Conservation (phyloP, 2,888 invertebrate genomes). For the Tiliacea citrago region DNA sequence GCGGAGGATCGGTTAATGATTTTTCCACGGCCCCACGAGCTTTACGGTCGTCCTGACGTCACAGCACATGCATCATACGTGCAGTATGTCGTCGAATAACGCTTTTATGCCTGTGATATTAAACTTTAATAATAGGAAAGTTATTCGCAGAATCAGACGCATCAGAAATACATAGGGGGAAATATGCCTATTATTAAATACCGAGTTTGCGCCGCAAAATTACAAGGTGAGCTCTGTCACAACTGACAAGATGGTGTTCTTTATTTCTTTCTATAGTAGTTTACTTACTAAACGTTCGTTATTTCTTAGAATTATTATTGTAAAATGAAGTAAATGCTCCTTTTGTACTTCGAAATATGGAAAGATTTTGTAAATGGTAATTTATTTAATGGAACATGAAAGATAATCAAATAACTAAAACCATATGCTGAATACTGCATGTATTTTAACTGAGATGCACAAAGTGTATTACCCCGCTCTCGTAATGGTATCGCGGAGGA, state of each 20-base stretch:
- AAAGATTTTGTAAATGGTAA: conserved; percentile 1
- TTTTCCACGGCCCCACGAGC: conserved; percentile 10
- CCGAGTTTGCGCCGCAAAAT: conserved; percentile 3
- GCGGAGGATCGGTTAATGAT: conserved; percentile 5
- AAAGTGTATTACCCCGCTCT: conserved; percentile 18
- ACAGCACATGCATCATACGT: conserved; percentile 27
- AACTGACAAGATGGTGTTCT: conserved; percentile 6
- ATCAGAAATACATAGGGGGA: conserved; percentile 4
- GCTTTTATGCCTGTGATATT: conserved; percentile 11
- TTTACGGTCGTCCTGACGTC: conserved; percentile 31
- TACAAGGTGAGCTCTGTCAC: conserved; percentile 10
- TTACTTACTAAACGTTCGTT: not conserved
- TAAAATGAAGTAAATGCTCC: not conserved
- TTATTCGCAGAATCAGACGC: conserved; percentile 28
- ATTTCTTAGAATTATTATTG: not conserved
- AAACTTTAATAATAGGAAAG: conserved; percentile 30
- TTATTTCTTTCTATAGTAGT: not conserved
- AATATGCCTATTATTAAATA: conserved; percentile 7
- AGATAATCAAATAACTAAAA: conserved; percentile 12
- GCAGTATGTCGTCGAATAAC: conserved; percentile 9
- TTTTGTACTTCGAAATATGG: not conserved
- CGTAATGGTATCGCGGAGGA: conserved; percentile 28
- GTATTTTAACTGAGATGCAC: conserved; percentile 9
- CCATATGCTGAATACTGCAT: not conserved
- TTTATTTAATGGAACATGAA: conserved; percentile 9